phyloP scores from a whole-genome alignment of 2,113 vertebrate genomes.

The Leptosomus discolor region DNA sequence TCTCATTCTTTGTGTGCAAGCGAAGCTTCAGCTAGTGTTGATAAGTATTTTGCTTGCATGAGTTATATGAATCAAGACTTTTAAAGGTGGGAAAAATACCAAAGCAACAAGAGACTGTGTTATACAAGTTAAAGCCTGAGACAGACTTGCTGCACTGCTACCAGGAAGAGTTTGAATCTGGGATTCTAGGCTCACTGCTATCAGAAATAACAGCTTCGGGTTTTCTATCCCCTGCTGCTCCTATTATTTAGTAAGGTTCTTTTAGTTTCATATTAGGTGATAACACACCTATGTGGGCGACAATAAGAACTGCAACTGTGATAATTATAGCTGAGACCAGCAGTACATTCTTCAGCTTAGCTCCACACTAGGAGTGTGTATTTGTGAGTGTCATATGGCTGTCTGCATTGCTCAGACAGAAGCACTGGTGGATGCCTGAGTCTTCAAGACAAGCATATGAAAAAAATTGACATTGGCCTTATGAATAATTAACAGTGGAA shows the following conservation, averaged over 20 bases:
- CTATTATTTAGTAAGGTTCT: not conserved
- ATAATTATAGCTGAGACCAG: constrained; percentile 12
- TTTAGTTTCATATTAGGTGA: not conserved
- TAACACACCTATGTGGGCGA: constrained; percentile 18
- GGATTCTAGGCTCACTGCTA: not conserved
- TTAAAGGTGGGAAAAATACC: not conserved
- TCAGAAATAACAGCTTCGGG: not conserved
- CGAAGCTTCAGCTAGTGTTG: not conserved
- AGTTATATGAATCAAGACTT: not conserved
- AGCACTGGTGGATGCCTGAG: not conserved
- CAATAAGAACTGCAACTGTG: not conserved
- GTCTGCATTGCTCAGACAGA: not conserved
- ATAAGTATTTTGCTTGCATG: not conserved
- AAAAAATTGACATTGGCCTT: constrained; percentile 8
- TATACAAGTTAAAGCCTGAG: not conserved
- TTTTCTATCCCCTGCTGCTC: not conserved
- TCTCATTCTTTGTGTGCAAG: not conserved
- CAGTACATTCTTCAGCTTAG: not conserved
- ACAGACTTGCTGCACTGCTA: not conserved
- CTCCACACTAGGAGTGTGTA: not conserved
- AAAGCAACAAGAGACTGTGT: not conserved
- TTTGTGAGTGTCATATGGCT: constrained; percentile 14
- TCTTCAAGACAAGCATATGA: constrained; percentile 28
- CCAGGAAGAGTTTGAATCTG: not conserved
- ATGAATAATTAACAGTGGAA: constrained; percentile 23